Evolutionary conservation across 2,113 vertebrate species (phyloP).

Genomic region (Caretta caretta): DNA sequence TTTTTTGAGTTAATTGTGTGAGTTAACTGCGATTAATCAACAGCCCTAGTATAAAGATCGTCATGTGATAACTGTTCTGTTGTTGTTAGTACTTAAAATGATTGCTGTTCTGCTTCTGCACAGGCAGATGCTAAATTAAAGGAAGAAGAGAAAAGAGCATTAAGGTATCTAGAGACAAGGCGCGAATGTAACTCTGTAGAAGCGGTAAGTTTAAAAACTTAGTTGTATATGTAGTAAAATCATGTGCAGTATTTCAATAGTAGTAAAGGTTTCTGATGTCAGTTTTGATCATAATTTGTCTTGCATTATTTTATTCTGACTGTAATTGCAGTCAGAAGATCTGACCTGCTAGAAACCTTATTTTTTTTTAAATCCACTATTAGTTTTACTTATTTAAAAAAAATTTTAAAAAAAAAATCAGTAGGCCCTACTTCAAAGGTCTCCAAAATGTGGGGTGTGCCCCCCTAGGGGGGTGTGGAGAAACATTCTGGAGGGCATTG

Average conservation of each 20-base stretch:
- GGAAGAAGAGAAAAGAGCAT: constrained; percentile 97
- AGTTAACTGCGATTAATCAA: too few relatives aligned
- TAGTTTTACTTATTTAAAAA: neutral
- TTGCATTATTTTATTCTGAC: neutral
- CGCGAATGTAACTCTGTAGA: constrained; percentile 99
- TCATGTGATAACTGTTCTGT: constrained; percentile 2
- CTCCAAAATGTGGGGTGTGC: too few relatives aligned
- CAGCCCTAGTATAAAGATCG: constrained; percentile 71
- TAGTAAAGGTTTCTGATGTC: neutral
- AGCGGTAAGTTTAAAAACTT: constrained; percentile 87
- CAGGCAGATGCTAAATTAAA: constrained; percentile 99
- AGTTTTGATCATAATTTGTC: neutral
- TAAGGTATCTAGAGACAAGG: constrained; percentile 97
- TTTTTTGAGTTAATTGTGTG: too few relatives aligned
- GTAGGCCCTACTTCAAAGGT: too few relatives aligned
- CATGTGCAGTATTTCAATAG: neutral
- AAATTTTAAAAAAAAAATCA: neutral
- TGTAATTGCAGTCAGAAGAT: neutral
- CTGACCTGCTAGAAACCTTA: neutral
- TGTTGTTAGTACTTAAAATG: constrained; percentile 73
- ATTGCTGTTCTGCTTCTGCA: constrained; percentile 79
- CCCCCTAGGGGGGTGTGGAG: too few relatives aligned
- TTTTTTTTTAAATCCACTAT: neutral
- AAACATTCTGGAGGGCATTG: too few relatives aligned
- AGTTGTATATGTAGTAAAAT: neutral